These are phyloP conservation scores for Steinernema khuongi DNA, from an alignment of 1,140 invertebrate genomes.

Conservation along the genomic window DNA sequence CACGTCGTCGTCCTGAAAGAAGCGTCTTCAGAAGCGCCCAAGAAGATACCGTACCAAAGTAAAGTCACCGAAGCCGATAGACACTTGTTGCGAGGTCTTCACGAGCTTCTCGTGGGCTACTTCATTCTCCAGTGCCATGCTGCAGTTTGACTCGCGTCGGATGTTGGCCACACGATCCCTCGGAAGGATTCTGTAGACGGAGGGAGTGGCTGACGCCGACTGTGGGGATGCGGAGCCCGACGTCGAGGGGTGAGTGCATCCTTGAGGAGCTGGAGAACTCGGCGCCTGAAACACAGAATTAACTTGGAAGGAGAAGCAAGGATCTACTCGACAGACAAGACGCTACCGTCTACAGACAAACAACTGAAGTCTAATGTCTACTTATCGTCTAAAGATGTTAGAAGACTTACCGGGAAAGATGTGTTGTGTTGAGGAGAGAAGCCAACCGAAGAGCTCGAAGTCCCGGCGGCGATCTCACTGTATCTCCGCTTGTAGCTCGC, in stretches of 20 bases:
- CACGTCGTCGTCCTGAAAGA: not conserved
- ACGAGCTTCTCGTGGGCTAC: slow-evolving; percentile 31
- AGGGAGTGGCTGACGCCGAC: not conserved
- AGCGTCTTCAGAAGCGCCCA: not conserved
- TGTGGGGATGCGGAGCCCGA: not conserved
- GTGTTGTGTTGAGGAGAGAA: not conserved
- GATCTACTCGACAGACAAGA: no score
- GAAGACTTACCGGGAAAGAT: no score
- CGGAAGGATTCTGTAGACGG: slow-evolving; percentile 16
- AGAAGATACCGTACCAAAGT: not conserved
- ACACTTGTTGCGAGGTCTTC: slow-evolving; percentile 30
- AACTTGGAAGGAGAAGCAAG: no score
- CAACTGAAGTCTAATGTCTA: no score
- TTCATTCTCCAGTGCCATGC: slow-evolving; percentile 25
- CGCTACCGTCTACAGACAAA: no score
- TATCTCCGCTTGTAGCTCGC: not conserved
- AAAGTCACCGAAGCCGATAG: slow-evolving; percentile 32
- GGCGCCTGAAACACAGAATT: not conserved
- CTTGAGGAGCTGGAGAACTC: not conserved
- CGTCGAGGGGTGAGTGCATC: not conserved
- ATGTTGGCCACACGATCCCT: slow-evolving; percentile 38
- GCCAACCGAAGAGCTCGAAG: not conserved
- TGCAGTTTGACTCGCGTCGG: slow-evolving; percentile 32
- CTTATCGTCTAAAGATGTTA: no score
- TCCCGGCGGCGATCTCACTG: not conserved